Percentiles rank a stretch among this genome's conserved stretches.
Conservation (phyloP, 2,797 vertebrate species). For the Anas georgica region DNA sequence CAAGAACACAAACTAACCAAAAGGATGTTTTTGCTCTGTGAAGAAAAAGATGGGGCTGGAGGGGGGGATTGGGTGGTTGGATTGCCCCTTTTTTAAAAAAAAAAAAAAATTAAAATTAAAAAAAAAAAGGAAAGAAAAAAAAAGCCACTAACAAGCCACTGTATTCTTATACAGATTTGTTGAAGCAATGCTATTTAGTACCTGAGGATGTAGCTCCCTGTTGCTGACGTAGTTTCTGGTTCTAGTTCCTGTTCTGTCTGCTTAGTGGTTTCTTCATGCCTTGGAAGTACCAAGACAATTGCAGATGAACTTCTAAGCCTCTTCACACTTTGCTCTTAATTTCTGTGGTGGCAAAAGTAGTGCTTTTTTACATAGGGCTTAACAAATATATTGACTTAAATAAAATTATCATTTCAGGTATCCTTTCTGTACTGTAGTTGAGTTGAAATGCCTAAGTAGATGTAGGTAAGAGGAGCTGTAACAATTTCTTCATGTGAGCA, state of each 20-base stretch:
- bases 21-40: not conserved
- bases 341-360: not conserved
- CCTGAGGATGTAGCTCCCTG: accelerated
- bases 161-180: not conserved
- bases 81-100: too few relatives aligned
- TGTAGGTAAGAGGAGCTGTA: not conserved
- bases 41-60: too few relatives aligned
- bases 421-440: not conserved
- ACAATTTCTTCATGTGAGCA: not conserved
- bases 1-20: not conserved
- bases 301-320: not conserved
- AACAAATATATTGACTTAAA: too few relatives aligned
- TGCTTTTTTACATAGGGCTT: not conserved
- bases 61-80: too few relatives aligned
- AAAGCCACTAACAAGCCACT: too few relatives aligned
- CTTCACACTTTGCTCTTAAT: not conserved
- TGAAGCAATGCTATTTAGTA: not conserved
- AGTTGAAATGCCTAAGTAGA: not conserved
- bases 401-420: not conserved
- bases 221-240: not conserved
- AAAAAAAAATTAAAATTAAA: too few relatives aligned
- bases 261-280: not conserved
- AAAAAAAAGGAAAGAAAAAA: too few relatives aligned
- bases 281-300: not conserved
- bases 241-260: not conserved